Conservation (phyloP, 2,113 vertebrate genomes). For the Garra rufa region DNA sequence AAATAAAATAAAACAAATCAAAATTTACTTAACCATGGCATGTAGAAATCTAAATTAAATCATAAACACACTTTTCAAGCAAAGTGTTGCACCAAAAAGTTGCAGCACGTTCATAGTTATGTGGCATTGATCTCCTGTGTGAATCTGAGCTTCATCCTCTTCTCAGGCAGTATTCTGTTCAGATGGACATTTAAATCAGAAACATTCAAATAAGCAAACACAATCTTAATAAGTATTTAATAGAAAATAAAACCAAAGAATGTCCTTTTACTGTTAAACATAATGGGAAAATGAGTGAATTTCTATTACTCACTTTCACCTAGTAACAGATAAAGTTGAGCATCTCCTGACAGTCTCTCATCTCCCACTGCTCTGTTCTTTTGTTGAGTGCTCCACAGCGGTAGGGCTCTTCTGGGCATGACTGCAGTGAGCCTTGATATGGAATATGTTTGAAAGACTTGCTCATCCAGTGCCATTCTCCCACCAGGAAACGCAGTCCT, state of each 20-base stretch:
- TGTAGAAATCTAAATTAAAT: background rate
- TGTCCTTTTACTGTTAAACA: background rate
- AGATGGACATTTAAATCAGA: background rate
- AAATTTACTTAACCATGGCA: background rate
- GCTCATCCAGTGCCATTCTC: too few species aligned
- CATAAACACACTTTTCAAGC: background rate
- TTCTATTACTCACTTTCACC: background rate
- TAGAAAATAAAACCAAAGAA: background rate
- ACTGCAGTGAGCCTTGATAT: too few species aligned
- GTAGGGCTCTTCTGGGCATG: too few species aligned
- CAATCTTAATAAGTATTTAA: background rate
- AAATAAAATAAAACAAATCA: too few species aligned
- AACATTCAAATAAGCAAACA: background rate
- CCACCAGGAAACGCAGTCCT: slow-evolving; percentile 58
- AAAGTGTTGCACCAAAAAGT: background rate
- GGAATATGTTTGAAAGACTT: too few species aligned
- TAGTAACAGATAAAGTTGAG: too few species aligned
- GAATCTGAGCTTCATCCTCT: background rate
- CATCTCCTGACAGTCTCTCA: too few species aligned
- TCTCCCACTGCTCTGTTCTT: too few species aligned
- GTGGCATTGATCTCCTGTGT: background rate
- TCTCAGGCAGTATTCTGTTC: background rate
- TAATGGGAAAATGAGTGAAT: background rate
- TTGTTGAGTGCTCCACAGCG: too few species aligned
- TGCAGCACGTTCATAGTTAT: background rate